phyloP scores from a whole-genome alignment of 2,113 vertebrate species.

The Ondatra zibethicus region DNA sequence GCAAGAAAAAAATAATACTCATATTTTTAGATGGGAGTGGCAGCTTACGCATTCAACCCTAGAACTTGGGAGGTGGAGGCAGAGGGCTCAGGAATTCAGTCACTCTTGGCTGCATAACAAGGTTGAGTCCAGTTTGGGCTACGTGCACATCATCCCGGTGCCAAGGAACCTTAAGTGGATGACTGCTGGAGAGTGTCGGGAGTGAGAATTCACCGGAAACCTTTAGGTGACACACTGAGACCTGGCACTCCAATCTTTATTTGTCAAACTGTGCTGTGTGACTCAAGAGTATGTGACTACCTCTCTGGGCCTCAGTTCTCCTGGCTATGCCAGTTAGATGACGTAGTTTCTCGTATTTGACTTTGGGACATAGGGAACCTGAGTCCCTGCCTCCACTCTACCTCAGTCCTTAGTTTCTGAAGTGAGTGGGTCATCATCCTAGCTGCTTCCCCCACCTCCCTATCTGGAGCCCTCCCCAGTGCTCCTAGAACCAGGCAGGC shows the following conservation, averaged over 20 bases:
- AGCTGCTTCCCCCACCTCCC: neutral
- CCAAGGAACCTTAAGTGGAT: accelerated
- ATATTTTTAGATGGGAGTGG: neutral
- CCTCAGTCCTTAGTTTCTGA: neutral
- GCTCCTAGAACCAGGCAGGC: conserved; percentile 67
- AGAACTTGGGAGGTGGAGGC: neutral
- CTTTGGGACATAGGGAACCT: accelerated
- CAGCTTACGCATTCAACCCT: neutral
- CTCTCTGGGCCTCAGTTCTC: neutral
- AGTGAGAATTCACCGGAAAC: neutral
- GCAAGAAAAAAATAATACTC: neutral
- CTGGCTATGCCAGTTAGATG: neutral
- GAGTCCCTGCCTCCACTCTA: neutral
- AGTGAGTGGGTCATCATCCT: neutral
- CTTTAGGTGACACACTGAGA: neutral
- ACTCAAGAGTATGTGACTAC: neutral
- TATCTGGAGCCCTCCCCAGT: neutral
- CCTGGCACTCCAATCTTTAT: neutral
- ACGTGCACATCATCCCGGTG: accelerated
- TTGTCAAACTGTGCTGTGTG: neutral
- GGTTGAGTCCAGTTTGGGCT: neutral
- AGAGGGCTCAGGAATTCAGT: neutral
- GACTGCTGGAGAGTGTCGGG: accelerated
- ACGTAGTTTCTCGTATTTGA: neutral
- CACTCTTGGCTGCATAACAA: neutral